Evolutionary conservation across 2,113 vertebrate species (phyloP).

Genomic region (Macaca nemestrina): DNA sequence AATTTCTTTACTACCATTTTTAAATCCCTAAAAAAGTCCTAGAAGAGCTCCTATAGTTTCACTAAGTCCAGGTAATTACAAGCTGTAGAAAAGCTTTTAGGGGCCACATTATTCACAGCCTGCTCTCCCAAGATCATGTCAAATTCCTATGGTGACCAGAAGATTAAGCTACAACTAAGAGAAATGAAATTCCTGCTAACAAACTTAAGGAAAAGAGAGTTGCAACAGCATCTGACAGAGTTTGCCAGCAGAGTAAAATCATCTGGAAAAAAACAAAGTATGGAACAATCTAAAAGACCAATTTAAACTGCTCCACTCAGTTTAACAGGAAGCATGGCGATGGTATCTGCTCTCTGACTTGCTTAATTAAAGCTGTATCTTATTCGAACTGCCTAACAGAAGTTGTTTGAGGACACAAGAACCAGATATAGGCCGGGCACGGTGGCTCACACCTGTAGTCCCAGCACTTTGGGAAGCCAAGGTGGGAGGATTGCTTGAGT

Average conservation of each 20-base stretch:
- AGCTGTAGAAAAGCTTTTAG: neutral
- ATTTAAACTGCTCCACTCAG: neutral
- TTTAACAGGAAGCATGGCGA: neutral
- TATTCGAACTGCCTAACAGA: neutral
- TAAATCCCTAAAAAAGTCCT: neutral
- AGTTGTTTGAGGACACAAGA: neutral
- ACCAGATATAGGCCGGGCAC: neutral
- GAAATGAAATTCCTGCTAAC: neutral
- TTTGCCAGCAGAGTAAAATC: slow-evolving; percentile 2
- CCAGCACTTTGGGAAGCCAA: no score
- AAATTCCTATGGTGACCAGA: neutral
- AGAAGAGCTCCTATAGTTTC: neutral
- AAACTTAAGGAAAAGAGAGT: neutral
- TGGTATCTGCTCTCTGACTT: neutral
- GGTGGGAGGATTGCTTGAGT: no score
- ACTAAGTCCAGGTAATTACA: neutral
- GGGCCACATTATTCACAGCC: neutral
- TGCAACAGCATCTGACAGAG: neutral
- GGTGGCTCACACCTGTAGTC: no score
- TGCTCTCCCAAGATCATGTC: neutral
- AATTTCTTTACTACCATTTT: neutral
- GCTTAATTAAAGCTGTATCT: neutral
- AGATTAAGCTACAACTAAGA: neutral
- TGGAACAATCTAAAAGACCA: neutral
- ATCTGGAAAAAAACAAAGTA: neutral